Evolutionary conservation across 2,113 vertebrate genomes (phyloP).

Genomic region (Nanorana parkeri): DNA sequence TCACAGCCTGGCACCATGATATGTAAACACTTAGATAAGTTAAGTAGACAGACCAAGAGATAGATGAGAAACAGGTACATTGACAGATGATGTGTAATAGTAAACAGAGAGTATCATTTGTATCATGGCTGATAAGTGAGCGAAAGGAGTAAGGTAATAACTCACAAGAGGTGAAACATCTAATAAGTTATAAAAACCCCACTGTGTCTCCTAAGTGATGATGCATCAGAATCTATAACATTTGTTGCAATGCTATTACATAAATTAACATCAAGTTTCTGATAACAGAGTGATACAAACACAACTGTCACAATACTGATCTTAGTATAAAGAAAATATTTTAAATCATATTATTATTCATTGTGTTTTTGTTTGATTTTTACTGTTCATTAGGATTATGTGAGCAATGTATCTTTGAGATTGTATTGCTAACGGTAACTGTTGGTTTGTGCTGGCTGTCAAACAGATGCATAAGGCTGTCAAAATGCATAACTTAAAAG

Average conservation of each 20-base stretch:
- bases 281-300: background rate
- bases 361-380: no score
- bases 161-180: slow-evolving; percentile 19
- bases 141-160: slow-evolving; percentile 12
- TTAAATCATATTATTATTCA: no score
- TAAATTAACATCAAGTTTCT: background rate
- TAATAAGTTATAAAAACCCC: slow-evolving; percentile 21
- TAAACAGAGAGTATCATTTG: slow-evolving; percentile 18
- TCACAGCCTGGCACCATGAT: slow-evolving; percentile 3
- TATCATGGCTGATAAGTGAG: slow-evolving; percentile 43
- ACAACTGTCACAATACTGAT: background rate
- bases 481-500: no score
- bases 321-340: background rate
- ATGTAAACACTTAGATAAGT: slow-evolving; percentile 25
- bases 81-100: slow-evolving; percentile 5
- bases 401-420: no score
- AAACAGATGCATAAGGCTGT: no score
- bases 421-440: no score
- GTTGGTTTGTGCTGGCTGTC: no score
- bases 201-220: slow-evolving; percentile 23
- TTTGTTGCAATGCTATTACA: background rate
- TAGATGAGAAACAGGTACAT: slow-evolving; percentile 36
- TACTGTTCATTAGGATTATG: no score
- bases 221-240: slow-evolving; percentile 19
- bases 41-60: slow-evolving; percentile 23